A percentile compares a stretch with the other conserved stretches of the same genome.
Evolutionary conservation across 2,888 invertebrate genomes (phyloP).

Genomic region (Oscheius onirici): DNA sequence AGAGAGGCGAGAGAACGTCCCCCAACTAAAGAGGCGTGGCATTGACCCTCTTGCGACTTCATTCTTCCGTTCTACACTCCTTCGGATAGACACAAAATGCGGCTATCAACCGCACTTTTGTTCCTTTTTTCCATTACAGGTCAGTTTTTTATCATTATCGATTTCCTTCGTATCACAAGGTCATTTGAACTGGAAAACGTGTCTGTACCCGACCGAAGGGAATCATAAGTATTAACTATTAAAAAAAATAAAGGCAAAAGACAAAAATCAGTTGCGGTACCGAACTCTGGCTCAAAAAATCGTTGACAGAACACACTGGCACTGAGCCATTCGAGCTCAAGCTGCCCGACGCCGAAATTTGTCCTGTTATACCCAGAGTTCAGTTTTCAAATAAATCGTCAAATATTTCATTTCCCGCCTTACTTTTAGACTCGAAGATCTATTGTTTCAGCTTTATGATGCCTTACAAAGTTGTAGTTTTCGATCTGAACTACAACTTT

Average conservation of each 20-base stretch:
- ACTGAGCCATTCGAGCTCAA: too few species aligned
- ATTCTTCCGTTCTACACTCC: slow-evolving; percentile 6
- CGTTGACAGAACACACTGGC: too few species aligned
- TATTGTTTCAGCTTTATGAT: neutral
- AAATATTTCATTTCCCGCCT: neutral
- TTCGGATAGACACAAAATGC: slow-evolving; percentile 6
- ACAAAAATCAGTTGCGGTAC: too few species aligned
- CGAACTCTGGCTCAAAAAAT: too few species aligned
- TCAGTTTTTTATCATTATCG: neutral
- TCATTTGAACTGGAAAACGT: too few species aligned
- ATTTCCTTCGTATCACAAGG: neutral
- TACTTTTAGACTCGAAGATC: neutral
- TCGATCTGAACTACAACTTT: neutral
- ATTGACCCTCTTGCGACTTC: slow-evolving; percentile 12
- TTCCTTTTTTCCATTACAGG: slow-evolving; percentile 6
- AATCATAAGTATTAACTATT: too few species aligned
- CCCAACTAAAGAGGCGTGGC: slow-evolving; percentile 6
- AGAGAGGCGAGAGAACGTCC: neutral
- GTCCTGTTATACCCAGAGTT: neutral
- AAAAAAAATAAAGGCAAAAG: too few species aligned
- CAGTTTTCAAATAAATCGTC: neutral
- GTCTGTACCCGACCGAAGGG: too few species aligned
- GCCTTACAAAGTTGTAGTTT: neutral
- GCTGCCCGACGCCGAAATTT: neutral
- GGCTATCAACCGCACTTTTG: slow-evolving; percentile 16